Percentiles rank a stretch among this genome's conserved stretches.
These are phyloP conservation scores for Premnoplex brunnescens DNA, from an alignment of 2,797 vertebrate species.

Conservation along the genomic window DNA sequence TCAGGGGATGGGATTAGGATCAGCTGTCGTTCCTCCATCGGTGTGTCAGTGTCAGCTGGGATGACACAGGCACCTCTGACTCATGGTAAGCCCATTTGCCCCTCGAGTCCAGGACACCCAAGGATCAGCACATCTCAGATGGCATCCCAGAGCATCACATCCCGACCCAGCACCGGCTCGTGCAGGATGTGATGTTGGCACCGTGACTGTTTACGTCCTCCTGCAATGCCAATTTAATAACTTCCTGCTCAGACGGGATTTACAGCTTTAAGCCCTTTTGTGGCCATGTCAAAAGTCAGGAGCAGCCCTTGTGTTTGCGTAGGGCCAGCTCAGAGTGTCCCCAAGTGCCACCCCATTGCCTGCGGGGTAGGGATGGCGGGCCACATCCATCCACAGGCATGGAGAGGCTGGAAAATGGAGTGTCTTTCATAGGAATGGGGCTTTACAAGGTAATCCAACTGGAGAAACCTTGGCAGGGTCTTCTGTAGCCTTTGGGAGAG, in stretches of 20 bases:
- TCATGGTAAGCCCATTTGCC: neutral
- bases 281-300: slow-evolving; percentile 8
- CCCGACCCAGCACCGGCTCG: rapidly evolving
- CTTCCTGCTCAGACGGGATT: slow-evolving; percentile 55
- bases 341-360: neutral
- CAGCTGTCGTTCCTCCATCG: neutral
- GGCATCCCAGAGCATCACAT: rapidly evolving
- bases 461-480: neutral
- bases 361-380: neutral
- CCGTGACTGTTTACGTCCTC: neutral
- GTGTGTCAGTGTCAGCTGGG: neutral
- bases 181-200: neutral
- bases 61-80: neutral
- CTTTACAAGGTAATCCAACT: neutral
- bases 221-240: neutral
- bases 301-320: rapidly evolving
- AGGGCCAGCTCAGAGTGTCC: neutral
- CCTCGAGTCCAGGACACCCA: neutral
- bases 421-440: neutral
- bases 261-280: neutral
- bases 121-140: neutral
- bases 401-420: neutral
- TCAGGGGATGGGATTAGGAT: neutral
- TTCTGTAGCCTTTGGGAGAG: neutral
- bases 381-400: rapidly evolving